A percentile compares a stretch with the other conserved stretches of the same genome.
Evolutionary conservation across 2,113 vertebrate genomes (phyloP).

Genomic region (Strix uralensis): DNA sequence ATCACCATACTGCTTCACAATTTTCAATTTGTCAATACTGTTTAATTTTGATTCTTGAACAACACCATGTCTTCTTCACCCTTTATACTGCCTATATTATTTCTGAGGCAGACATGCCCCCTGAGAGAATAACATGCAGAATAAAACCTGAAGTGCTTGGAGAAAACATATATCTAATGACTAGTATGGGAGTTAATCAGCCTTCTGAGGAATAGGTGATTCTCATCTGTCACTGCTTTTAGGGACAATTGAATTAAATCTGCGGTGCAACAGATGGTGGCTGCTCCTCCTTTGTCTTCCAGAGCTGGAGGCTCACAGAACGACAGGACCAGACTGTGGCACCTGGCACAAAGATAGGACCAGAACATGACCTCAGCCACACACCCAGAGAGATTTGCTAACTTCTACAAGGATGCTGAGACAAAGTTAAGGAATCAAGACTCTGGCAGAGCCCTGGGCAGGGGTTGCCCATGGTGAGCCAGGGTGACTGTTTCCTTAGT

Average conservation of each 20-base stretch:
- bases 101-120: background rate
- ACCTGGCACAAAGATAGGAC: background rate
- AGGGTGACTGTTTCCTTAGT: too few relatives aligned
- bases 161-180: background rate
- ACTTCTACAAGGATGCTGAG: background rate
- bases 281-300: background rate
- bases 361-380: background rate
- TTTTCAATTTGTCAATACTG: background rate
- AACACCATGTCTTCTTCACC: background rate
- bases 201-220: background rate
- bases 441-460: background rate
- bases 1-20: background rate
- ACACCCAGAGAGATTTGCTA: too few relatives aligned
- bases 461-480: background rate
- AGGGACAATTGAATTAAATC: background rate
- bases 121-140: background rate
- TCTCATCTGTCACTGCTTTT: background rate
- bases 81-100: background rate
- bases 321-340: background rate
- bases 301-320: fast-evolving
- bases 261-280: fast-evolving
- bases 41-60: background rate
- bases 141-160: background rate
- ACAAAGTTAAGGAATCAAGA: background rate
- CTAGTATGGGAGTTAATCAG: background rate